Evolutionary conservation across 1,140 invertebrate genomes (phyloP).

Genomic region (Ectropis grisescens): DNA sequence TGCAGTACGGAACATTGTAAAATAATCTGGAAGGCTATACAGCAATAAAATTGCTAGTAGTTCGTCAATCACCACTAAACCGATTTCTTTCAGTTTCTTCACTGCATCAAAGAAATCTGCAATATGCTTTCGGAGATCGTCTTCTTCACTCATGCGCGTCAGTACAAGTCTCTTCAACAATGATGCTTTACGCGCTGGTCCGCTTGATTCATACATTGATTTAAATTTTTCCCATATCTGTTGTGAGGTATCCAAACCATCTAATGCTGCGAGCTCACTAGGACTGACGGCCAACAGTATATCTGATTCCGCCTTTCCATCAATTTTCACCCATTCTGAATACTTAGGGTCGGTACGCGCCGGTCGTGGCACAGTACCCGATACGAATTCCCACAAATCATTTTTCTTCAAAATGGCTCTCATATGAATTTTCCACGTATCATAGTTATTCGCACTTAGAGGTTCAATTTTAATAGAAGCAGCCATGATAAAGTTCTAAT

Average conservation of each 20-base stretch:
- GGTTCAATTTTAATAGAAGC: constrained; percentile 15
- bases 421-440: constrained; percentile 23
- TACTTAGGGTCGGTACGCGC: constrained; percentile 10
- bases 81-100: constrained; percentile 22
- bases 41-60: constrained; percentile 18
- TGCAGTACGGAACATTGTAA: constrained; percentile 17
- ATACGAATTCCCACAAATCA: constrained; percentile 19
- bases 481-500: constrained; percentile 9
- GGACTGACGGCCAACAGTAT: constrained; percentile 21
- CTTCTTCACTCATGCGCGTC: constrained; percentile 19
- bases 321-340: constrained; percentile 17
- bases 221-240: constrained; percentile 20
- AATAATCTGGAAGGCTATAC: constrained; percentile 18
- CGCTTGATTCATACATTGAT: constrained; percentile 20
- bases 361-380: constrained; percentile 10
- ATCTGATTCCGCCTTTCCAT: constrained; percentile 20
- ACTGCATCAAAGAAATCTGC: constrained; percentile 23
- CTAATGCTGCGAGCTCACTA: constrained; percentile 16
- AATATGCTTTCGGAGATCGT: constrained; percentile 18
- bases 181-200: constrained; percentile 19
- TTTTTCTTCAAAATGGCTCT: constrained; percentile 24
- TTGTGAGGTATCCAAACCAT: constrained; percentile 20
- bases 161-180: constrained; percentile 22
- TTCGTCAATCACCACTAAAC: constrained; percentile 22
- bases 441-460: constrained; percentile 13